Percentiles rank a stretch among this genome's conserved stretches.
These are phyloP conservation scores for Nomia melanderi DNA, from an alignment of 1,140 invertebrate species.

Conservation along the genomic window DNA sequence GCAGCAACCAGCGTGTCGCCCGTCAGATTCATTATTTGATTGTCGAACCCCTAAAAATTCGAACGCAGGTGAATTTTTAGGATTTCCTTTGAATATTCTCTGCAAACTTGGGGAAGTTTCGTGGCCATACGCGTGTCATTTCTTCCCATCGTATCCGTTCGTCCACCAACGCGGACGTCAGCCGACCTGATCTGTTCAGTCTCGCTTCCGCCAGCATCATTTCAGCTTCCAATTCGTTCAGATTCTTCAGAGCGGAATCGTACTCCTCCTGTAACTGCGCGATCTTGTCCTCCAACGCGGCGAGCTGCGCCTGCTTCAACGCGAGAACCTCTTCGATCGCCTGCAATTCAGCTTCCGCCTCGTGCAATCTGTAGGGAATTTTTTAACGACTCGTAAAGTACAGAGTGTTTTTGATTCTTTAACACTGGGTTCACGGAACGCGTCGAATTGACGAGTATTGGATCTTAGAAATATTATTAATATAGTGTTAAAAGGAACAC, in stretches of 20 bases:
- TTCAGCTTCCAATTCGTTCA: conserved; percentile 82
- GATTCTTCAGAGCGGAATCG: conserved; percentile 82
- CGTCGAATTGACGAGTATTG: no score
- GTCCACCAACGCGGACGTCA: conserved; percentile 92
- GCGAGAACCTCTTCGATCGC: conserved; percentile 88
- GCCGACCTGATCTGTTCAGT: conserved; percentile 88
- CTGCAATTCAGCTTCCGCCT: conserved; percentile 87
- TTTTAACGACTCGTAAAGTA: neutral
- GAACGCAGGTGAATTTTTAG: neutral
- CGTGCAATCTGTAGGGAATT: neutral
- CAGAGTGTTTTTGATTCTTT: no score
- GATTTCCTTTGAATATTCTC: neutral
- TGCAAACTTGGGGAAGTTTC: conserved; percentile 34
- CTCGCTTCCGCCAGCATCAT: conserved; percentile 89
- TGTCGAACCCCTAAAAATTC: conserved; percentile 75
- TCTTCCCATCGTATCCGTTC: conserved; percentile 92
- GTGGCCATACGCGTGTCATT: conserved; percentile 83
- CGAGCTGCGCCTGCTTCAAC: conserved; percentile 90
- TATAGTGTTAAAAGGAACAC: no score
- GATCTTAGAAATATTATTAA: no score
- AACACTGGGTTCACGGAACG: no score
- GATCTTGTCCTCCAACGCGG: conserved; percentile 85
- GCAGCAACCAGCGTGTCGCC: conserved; percentile 93
- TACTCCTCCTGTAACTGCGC: conserved; percentile 87
- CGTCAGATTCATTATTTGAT: conserved; percentile 85